Evolutionary conservation across 2,888 invertebrate species (phyloP).

Genomic region (Scaptomyza parva): DNA sequence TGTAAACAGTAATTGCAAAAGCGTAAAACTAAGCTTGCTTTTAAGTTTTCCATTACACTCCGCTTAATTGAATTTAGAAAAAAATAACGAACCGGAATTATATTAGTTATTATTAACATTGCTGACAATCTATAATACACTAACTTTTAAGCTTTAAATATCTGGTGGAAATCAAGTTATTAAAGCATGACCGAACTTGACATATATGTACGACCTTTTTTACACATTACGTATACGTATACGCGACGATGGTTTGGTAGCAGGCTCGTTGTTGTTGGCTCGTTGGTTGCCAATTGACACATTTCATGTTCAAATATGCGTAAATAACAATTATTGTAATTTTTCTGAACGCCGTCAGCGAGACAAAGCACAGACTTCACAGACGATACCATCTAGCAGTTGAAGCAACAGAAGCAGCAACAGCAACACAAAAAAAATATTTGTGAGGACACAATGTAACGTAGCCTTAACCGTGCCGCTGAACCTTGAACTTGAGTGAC

Average conservation of each 20-base stretch:
- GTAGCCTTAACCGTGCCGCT: constrained; percentile 50
- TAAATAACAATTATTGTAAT: constrained; percentile 79
- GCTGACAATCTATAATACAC: background rate
- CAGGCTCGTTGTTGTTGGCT: constrained; percentile 43
- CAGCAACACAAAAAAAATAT: constrained; percentile 13
- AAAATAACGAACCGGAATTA: background rate
- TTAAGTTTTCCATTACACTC: background rate
- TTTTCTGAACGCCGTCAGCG: constrained; percentile 45
- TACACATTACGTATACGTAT: constrained; percentile 70
- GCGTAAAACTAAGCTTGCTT: background rate
- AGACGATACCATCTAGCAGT: constrained; percentile 33
- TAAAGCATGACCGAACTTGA: constrained; percentile 58
- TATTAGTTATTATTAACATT: background rate
- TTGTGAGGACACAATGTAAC: constrained; percentile 20
- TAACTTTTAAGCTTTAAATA: constrained; percentile 13
- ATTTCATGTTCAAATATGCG: constrained; percentile 76
- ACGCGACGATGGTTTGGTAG: constrained; percentile 40
- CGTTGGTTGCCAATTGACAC: constrained; percentile 69
- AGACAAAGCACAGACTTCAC: constrained; percentile 69
- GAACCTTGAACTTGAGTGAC: constrained; percentile 78
- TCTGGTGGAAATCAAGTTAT: constrained; percentile 44
- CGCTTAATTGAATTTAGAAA: background rate
- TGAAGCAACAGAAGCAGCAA: background rate
- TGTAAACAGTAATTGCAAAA: background rate
- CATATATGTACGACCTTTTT: constrained; percentile 45